Evolutionary conservation across 2,113 vertebrate genomes (phyloP).

Genomic region (Nanger granti): DNA sequence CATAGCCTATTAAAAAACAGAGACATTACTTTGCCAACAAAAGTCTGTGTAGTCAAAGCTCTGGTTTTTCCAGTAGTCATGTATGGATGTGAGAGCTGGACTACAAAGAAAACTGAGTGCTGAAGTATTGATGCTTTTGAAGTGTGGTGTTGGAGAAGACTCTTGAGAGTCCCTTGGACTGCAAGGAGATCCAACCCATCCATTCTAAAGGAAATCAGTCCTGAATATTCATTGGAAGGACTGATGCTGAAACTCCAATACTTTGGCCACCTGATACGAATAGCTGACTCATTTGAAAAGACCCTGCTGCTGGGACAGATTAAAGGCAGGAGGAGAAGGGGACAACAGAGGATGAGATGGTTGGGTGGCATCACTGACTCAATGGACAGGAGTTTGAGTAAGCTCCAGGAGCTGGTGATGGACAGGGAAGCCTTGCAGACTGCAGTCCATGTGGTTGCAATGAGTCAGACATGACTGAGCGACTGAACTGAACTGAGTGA

Average conservation of each 20-base stretch:
- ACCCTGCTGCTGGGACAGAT: background rate
- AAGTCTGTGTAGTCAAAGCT: background rate
- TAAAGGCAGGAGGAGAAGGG: background rate
- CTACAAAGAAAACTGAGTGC: rapidly evolving
- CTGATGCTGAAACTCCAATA: background rate
- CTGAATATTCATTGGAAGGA: background rate
- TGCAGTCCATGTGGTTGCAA: rapidly evolving
- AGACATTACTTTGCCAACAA: background rate
- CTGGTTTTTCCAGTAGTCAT: background rate
- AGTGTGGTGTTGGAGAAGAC: background rate
- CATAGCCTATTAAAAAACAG: background rate
- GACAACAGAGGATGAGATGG: background rate
- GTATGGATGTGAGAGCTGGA: background rate
- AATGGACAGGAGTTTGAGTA: background rate
- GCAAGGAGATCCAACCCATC: background rate
- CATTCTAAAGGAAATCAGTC: background rate
- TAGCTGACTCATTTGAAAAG: background rate
- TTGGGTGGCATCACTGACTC: background rate
- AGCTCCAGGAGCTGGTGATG: background rate
- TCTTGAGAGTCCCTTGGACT: background rate
- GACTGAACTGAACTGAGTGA: background rate
- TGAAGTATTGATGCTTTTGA: background rate
- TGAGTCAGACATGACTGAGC: background rate
- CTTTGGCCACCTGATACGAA: background rate
- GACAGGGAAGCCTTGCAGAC: background rate